Percentiles rank a stretch among this genome's conserved stretches.
These are phyloP conservation scores for Drosophila ironensis DNA, from an alignment of 1,140 invertebrate genomes.

Conservation along the genomic window DNA sequence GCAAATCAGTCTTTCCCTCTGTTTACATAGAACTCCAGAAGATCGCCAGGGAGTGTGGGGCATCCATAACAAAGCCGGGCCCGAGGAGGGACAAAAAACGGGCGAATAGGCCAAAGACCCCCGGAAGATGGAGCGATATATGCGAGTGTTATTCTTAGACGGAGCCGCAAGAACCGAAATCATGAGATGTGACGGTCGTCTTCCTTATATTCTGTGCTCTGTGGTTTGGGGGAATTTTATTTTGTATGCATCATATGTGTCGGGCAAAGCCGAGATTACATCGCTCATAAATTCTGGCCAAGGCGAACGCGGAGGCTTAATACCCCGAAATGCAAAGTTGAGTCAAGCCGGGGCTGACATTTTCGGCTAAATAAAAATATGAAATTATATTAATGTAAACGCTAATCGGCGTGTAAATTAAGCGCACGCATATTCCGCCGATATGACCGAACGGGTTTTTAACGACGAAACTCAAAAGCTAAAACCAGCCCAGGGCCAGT, in stretches of 20 bases:
- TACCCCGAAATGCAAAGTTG: background rate
- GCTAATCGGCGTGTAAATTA: constrained; percentile 74
- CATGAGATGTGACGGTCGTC: background rate
- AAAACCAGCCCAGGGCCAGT: constrained; percentile 19
- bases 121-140: constrained; percentile 23
- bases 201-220: background rate
- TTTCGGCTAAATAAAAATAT: constrained; percentile 66
- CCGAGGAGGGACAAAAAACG: background rate
- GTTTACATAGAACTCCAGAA: constrained; percentile 29
- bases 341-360: constrained; percentile 19
- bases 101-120: constrained; percentile 44
- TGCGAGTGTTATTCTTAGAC: no score
- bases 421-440: constrained; percentile 66
- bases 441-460: constrained; percentile 60
- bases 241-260: constrained; percentile 31
- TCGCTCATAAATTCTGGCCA: constrained; percentile 47
- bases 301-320: constrained; percentile 15
- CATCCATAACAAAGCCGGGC: constrained; percentile 35
- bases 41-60: constrained; percentile 18
- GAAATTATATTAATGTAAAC: constrained; percentile 71
- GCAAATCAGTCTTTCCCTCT: constrained; percentile 34
- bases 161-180: constrained; percentile 19
- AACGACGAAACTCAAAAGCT: background rate
- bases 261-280: constrained; percentile 30
- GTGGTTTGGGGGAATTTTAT: constrained; percentile 16